Conservation (phyloP, 30 jellyfish, hydroid and myxozoan species). For the Hydractinia symbiolongicarpus region DNA sequence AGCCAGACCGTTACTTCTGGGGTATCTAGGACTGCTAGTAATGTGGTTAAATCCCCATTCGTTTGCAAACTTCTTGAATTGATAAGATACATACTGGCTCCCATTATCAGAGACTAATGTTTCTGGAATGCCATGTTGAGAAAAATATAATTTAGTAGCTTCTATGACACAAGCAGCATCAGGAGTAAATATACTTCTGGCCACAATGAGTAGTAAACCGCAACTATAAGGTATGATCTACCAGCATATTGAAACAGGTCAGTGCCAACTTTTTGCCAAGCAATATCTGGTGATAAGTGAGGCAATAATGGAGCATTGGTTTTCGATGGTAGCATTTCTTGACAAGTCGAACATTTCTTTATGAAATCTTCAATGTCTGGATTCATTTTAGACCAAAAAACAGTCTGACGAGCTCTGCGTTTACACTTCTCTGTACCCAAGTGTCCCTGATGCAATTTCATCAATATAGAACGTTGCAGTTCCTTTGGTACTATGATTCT, state of each 20-base stretch:
- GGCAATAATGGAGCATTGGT: too few species aligned
- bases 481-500: slow-evolving; percentile 36
- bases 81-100: too few species aligned
- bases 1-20: too few species aligned
- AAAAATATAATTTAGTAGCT: background rate
- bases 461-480: background rate
- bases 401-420: slow-evolving; percentile 29
- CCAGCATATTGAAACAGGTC: too few species aligned
- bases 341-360: slow-evolving; percentile 33
- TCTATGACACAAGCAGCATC: background rate
- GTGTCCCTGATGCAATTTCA: slow-evolving; percentile 27
- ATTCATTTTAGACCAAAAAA: slow-evolving; percentile 24
- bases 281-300: too few species aligned
- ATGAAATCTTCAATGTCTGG: slow-evolving; percentile 30
- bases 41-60: too few species aligned
- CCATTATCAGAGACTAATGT: too few species aligned
- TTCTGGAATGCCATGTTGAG: too few species aligned
- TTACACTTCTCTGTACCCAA: slow-evolving; percentile 24
- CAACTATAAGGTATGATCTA: too few species aligned
- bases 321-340: background rate
- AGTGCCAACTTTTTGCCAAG: too few species aligned
- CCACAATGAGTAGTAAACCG: background rate
- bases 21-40: too few species aligned
- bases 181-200: background rate
- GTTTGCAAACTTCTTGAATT: too few species aligned